Conservation (phyloP, 1,140 invertebrate species). For the Papilio aristodemus region DNA sequence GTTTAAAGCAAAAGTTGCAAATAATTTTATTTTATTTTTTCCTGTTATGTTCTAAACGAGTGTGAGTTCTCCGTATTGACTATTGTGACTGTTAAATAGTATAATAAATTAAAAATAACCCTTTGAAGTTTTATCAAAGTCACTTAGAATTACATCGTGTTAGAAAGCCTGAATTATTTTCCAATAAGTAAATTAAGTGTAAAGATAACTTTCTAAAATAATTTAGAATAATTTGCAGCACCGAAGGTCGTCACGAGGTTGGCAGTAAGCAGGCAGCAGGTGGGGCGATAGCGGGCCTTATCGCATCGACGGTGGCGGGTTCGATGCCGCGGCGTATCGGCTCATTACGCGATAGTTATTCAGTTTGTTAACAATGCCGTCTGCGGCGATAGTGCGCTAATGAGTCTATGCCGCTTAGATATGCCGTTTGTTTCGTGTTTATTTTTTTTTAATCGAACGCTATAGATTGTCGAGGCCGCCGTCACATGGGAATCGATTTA, state of each 20-base stretch:
- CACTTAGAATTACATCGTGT: too few species aligned
- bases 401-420: slow-evolving; percentile 36
- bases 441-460: slow-evolving; percentile 15
- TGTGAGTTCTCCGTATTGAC: too few species aligned
- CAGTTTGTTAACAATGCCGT: slow-evolving; percentile 44
- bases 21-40: not conserved
- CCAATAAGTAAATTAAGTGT: too few species aligned
- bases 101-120: too few species aligned
- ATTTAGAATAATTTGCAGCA: not conserved
- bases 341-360: slow-evolving; percentile 56
- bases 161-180: too few species aligned
- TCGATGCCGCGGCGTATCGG: slow-evolving; percentile 38
- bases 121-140: too few species aligned
- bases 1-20: not conserved
- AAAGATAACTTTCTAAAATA: not conserved
- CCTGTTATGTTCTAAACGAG: not conserved
- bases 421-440: slow-evolving; percentile 32
- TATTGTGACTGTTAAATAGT: too few species aligned
- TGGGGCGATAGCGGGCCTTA: slow-evolving; percentile 32
- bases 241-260: slow-evolving; percentile 24
- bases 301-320: slow-evolving; percentile 35
- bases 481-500: slow-evolving; percentile 27
- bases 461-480: too few species aligned
- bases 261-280: slow-evolving; percentile 11
- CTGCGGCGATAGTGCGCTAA: slow-evolving; percentile 34